A percentile compares a stretch with the other conserved stretches of the same genome.
Evolutionary conservation across 2,113 vertebrate species (phyloP).

Genomic region (Labeo catla): DNA sequence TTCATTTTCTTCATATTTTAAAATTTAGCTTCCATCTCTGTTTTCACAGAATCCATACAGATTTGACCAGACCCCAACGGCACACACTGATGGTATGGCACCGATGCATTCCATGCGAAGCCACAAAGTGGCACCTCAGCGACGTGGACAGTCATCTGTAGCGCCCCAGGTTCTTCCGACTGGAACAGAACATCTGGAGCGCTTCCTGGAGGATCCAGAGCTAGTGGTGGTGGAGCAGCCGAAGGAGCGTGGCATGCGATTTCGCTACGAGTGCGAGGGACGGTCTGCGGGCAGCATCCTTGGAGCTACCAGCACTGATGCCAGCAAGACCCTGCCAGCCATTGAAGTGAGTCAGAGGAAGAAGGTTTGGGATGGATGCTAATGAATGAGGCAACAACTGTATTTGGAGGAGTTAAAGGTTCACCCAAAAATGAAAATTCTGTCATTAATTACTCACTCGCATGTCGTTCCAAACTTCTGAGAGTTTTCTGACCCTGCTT

Average conservation of each 20-base stretch:
- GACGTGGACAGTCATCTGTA: slow-evolving; percentile 18
- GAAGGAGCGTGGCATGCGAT: slow-evolving; percentile 92
- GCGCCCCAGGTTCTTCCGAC: slow-evolving; percentile 4
- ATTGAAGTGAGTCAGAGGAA: slow-evolving; percentile 78
- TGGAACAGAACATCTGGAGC: slow-evolving; percentile 67
- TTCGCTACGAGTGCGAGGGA: slow-evolving; percentile 92
- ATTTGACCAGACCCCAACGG: background rate
- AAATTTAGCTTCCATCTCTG: background rate
- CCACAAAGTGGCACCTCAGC: slow-evolving; percentile 19
- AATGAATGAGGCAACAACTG: background rate
- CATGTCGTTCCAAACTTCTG: no score
- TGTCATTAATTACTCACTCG: no score
- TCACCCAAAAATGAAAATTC: no score
- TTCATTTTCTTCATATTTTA: background rate
- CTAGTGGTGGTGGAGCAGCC: slow-evolving; percentile 88
- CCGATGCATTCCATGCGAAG: background rate
- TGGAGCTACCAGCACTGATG: slow-evolving; percentile 84
- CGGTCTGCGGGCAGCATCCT: slow-evolving; percentile 91
- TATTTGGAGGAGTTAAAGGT: background rate
- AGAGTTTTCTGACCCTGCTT: no score
- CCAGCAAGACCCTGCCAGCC: slow-evolving; percentile 85
- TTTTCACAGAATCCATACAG: slow-evolving; percentile 12
- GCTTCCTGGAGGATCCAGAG: slow-evolving; percentile 73
- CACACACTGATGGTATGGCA: slow-evolving; percentile 28
- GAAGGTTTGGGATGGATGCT: background rate